phyloP scores from a whole-genome alignment of 2,888 invertebrate species.

The Chrysolina oricalcia region DNA sequence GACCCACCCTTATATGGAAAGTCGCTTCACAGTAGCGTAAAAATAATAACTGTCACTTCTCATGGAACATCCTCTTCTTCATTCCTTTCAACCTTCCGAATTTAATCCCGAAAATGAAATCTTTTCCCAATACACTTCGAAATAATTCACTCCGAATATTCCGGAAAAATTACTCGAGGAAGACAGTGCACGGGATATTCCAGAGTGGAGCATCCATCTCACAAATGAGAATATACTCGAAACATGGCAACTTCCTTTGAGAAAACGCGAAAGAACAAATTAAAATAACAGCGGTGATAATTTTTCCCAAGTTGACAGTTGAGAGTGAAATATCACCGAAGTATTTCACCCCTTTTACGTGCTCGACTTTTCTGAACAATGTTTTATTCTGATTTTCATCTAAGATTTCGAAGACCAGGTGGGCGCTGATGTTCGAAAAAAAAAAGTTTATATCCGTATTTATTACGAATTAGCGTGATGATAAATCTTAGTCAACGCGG shows the following conservation, averaged over 20 bases:
- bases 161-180: not conserved
- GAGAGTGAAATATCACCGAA: conserved; percentile 39
- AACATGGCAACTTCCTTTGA: conserved; percentile 22
- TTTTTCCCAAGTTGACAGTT: conserved; percentile 48
- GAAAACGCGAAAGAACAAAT: conserved; percentile 43
- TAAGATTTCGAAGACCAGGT: conserved; percentile 1
- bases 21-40: not conserved
- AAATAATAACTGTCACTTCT: conserved; percentile 13
- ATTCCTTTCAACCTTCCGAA: not conserved
- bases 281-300: conserved; percentile 51
- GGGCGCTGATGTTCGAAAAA: not conserved
- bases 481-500: not conserved
- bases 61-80: not conserved
- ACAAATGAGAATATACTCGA: conserved; percentile 35
- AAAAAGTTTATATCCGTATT: not conserved
- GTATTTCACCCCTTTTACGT: conserved; percentile 30
- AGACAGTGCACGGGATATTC: not conserved
- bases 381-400: conserved; percentile 32
- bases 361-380: conserved; percentile 24
- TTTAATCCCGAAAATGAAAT: not conserved
- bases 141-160: not conserved
- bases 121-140: conserved; percentile 1
- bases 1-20: not conserved
- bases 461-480: not conserved
- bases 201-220: conserved; percentile 13